phyloP scores from a whole-genome alignment of 2,888 invertebrate species.

The Dasypolia templi region DNA sequence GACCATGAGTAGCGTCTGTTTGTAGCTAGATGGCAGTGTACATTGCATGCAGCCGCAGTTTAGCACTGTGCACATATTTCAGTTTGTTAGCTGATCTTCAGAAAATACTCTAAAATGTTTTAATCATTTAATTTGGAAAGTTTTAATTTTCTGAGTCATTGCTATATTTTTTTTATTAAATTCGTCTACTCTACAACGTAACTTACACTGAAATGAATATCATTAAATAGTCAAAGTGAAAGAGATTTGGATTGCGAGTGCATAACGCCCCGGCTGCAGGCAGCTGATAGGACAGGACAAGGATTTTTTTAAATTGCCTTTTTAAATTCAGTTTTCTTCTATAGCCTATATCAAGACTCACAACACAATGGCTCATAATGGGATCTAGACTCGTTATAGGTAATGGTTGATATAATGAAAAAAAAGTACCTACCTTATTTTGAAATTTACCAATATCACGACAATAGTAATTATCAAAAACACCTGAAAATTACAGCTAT shows the following conservation, averaged over 20 bases:
- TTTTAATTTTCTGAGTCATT: background rate
- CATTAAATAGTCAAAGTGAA: background rate
- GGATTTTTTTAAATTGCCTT: no score
- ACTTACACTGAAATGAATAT: background rate
- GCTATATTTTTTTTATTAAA: background rate
- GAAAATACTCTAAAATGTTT: background rate
- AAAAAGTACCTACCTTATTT: background rate
- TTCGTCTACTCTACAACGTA: background rate
- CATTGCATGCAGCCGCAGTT: no score
- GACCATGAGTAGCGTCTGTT: background rate
- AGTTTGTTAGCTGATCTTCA: background rate
- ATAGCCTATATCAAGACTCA: background rate
- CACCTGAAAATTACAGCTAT: background rate
- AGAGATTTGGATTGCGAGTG: background rate
- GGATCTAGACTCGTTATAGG: background rate
- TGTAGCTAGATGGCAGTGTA: conserved; percentile 20
- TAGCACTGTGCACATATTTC: background rate
- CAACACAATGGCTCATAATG: background rate
- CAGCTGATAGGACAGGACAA: background rate
- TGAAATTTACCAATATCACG: background rate
- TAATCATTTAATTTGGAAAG: background rate
- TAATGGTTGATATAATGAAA: background rate
- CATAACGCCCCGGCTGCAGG: background rate
- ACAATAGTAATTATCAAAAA: background rate
- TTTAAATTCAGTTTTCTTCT: no score